Percentiles rank a stretch among this genome's conserved stretches.
These are phyloP conservation scores for Lomographa bimaculata DNA, from an alignment of 2,888 invertebrate genomes.

Conservation along the genomic window DNA sequence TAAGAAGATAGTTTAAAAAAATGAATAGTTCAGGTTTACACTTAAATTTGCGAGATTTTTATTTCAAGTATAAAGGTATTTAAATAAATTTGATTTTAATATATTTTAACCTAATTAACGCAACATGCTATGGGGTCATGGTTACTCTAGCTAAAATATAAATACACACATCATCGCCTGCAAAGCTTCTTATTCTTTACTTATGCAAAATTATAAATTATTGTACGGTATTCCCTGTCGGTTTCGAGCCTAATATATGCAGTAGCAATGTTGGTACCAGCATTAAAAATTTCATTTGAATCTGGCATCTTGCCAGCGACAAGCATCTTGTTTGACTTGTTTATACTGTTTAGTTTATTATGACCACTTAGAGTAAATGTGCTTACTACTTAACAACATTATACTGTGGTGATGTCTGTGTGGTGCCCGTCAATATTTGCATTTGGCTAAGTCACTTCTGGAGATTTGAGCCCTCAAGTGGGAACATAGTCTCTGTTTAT, in stretches of 20 bases:
- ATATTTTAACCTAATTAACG: too few species aligned
- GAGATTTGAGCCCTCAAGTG: constrained; percentile 11
- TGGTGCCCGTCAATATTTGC: constrained; percentile 27
- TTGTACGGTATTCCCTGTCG: constrained; percentile 4
- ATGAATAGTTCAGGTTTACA: too few species aligned
- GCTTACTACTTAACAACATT: constrained; percentile 38
- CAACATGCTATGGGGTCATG: too few species aligned
- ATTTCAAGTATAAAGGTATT: too few species aligned
- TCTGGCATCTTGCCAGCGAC: constrained; percentile 46
- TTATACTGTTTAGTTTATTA: constrained; percentile 43
- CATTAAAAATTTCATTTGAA: constrained; percentile 46
- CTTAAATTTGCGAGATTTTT: too few species aligned
- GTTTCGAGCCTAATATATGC: constrained; percentile 13
- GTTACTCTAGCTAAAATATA: too few species aligned
- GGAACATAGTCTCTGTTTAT: constrained; percentile 9
- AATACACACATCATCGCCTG: too few species aligned
- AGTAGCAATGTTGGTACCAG: constrained; percentile 26
- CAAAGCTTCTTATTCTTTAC: too few species aligned
- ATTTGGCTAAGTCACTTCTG: constrained; percentile 19
- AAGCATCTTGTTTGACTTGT: constrained; percentile 44
- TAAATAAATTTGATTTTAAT: too few species aligned
- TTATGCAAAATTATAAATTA: too few species aligned
- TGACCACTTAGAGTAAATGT: constrained; percentile 27
- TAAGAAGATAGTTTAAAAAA: too few species aligned
- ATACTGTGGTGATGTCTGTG: constrained; percentile 36